A percentile compares a stretch with the other conserved stretches of the same genome.
Evolutionary conservation across 1,140 invertebrate species (phyloP).

Genomic region (Ylistrum balloti): DNA sequence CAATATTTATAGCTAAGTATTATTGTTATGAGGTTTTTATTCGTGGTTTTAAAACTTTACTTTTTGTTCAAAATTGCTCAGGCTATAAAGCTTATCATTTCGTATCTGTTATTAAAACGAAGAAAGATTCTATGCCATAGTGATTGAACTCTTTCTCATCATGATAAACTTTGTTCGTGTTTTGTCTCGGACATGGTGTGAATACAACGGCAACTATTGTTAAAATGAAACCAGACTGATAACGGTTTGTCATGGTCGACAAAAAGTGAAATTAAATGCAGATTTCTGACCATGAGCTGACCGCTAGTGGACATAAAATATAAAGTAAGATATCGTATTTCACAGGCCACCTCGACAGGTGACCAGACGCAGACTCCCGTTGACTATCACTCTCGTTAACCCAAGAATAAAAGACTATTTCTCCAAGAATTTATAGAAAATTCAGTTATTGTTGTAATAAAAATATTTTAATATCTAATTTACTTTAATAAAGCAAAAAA

Average conservation of each 20-base stretch:
- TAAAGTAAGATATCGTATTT: not conserved
- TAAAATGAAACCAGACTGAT: not conserved
- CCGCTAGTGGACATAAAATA: slow-evolving; percentile 33
- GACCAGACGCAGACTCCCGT: not conserved
- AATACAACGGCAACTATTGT: not conserved
- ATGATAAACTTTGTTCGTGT: slow-evolving; percentile 18
- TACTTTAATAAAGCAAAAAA: slow-evolving; percentile 20
- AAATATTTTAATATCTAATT: slow-evolving; percentile 7
- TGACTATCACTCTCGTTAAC: not conserved
- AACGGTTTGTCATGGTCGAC: slow-evolving; percentile 20
- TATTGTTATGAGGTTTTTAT: not conserved
- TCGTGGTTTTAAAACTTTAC: slow-evolving; percentile 18
- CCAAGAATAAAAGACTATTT: not conserved
- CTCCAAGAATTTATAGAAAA: not conserved
- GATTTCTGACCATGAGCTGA: slow-evolving; percentile 33
- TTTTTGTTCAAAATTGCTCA: not conserved
- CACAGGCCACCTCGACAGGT: not conserved
- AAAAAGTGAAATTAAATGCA: slow-evolving; percentile 40
- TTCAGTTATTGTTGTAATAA: not conserved
- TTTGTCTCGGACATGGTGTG: not conserved
- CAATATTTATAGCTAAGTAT: slow-evolving; percentile 10
- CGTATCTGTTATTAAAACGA: slow-evolving; percentile 39
- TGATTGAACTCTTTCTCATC: not conserved
- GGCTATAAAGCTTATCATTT: not conserved
- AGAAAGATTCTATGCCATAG: not conserved